Base-by-base conservation (phyloP, 1,140 invertebrate genomes). In the Schlechtendalia chinensis region DNA sequence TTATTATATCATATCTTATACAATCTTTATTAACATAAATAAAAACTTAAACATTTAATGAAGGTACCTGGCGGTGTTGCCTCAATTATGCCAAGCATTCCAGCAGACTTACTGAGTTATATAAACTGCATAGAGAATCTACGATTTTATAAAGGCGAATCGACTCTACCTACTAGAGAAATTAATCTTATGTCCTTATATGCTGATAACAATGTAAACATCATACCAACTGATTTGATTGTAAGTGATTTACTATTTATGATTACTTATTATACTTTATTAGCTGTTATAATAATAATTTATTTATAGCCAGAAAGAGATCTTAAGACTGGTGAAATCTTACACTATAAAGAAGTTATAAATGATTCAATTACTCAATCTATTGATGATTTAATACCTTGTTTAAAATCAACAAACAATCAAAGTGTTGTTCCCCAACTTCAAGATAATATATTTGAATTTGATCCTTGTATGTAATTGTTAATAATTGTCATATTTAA, bases 391-490 rank as follows among this genome's bases (percentile, higher is more conserved):
- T 94, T 93, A 0, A 90, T 92, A 86, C 94, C 92, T 5, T 89
- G 94, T 86, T 88, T 87, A 50, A 79, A 63, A 79, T 50, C 58
- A 50, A 45, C 27, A 19, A 79, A 29, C 12, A 79, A 63, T 63
- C 85, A 92, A 82, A 88, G 89, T 81, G 90, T 90, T 29, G 88
- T 87, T 4, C 86, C 90, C 56, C 86, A 89, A 58, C 85, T 87
- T 53, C 88, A 92, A 83, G 87, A 88, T 82, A 88, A 92, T 11
- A 87, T 81, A 27, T 87, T 89, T 0, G 89, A 89, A 75, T 94
- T 93, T 84, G 90, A 89, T 85, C 92, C 92, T 39, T 95, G 95
- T 85, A 93, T 91, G 91, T 93, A 93, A 81, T 93, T 50, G 91
- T 53, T 93, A 93, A 53, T 39, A 39, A n/a, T 54, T 63, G 91